A percentile compares a stretch with the other conserved stretches of the same genome.
phyloP scores from a whole-genome alignment of 2,888 invertebrate genomes.

The Dryadula phaetusa region DNA sequence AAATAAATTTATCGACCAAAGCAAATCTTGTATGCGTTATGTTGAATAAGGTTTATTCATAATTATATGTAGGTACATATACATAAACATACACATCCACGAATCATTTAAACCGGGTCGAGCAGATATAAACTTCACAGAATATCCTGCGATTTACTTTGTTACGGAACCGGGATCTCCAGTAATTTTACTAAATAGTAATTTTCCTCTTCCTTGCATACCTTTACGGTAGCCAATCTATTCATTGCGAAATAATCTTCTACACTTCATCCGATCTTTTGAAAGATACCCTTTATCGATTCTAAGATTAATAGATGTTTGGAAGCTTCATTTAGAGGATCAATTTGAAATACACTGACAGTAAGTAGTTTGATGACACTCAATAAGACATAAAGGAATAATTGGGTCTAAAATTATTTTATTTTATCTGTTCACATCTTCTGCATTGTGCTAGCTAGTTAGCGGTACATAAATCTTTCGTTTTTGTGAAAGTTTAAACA shows the following conservation, averaged over 20 bases:
- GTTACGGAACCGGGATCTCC: constrained; percentile 23
- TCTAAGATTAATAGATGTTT: constrained; percentile 37
- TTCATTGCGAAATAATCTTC: constrained; percentile 35
- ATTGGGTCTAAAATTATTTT: neutral
- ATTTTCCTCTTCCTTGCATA: constrained; percentile 35
- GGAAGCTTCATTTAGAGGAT: constrained; percentile 31
- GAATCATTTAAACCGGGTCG: constrained; percentile 27
- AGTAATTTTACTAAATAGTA: constrained; percentile 33
- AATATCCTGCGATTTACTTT: constrained; percentile 34
- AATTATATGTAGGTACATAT: neutral
- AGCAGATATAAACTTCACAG: constrained; percentile 20
- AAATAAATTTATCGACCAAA: neutral
- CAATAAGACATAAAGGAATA: neutral
- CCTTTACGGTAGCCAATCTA: constrained; percentile 34
- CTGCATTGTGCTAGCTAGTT: neutral
- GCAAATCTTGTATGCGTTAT: neutral
- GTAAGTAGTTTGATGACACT: neutral
- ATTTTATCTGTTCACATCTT: neutral
- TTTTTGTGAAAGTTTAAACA: neutral
- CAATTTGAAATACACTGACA: constrained; percentile 29
- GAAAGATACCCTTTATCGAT: constrained; percentile 32
- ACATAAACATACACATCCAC: neutral
- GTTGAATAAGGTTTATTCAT: neutral
- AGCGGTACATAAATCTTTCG: neutral
- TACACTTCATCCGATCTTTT: constrained; percentile 39